Conservation (phyloP, 2,888 invertebrate species). For the Ormyrus rosae region DNA sequence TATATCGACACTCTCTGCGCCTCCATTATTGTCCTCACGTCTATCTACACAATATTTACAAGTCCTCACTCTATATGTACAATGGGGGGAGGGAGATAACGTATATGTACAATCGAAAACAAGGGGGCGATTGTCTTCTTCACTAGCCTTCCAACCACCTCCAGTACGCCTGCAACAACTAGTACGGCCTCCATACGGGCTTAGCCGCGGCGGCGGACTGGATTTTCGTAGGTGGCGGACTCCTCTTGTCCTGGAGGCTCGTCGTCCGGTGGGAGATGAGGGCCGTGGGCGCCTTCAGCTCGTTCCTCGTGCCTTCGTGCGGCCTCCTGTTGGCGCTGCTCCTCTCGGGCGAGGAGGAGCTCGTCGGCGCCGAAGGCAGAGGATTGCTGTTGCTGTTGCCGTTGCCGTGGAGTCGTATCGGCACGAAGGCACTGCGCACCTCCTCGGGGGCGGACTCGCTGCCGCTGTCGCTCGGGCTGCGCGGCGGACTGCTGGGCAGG, state of each 20-base stretch:
- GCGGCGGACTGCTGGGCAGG: constrained; percentile 67
- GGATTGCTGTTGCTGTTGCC: constrained; percentile 7
- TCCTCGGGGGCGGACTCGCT: constrained; percentile 71
- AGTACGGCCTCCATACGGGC: constrained; percentile 74
- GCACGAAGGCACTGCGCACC: constrained; percentile 73
- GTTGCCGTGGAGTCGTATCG: constrained; percentile 65
- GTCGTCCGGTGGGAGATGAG: constrained; percentile 65
- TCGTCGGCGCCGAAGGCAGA: background rate
- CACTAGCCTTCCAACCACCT: constrained; percentile 44
- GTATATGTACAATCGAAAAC: constrained; percentile 4
- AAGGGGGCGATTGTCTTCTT: background rate
- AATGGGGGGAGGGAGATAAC: too few relatives aligned
- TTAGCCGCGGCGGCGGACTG: constrained; percentile 65
- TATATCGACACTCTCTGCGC: constrained; percentile 16
- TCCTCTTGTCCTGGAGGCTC: constrained; percentile 59
- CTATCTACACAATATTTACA: constrained; percentile 64
- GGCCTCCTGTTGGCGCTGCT: constrained; percentile 3
- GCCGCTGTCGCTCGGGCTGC: constrained; percentile 70
- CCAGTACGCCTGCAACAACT: constrained; percentile 21
- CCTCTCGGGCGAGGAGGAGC: constrained; percentile 27
- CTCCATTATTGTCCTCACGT: constrained; percentile 67
- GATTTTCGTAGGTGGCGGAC: constrained; percentile 70
- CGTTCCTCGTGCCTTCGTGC: constrained; percentile 65
- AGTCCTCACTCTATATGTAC: constrained; percentile 15
- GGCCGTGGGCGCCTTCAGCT: constrained; percentile 69